Evolutionary conservation across 2,113 vertebrate species (phyloP), one percentile per base, ranked within the genome.

Genomic region (Herpailurus yagouaroundi): DNA sequence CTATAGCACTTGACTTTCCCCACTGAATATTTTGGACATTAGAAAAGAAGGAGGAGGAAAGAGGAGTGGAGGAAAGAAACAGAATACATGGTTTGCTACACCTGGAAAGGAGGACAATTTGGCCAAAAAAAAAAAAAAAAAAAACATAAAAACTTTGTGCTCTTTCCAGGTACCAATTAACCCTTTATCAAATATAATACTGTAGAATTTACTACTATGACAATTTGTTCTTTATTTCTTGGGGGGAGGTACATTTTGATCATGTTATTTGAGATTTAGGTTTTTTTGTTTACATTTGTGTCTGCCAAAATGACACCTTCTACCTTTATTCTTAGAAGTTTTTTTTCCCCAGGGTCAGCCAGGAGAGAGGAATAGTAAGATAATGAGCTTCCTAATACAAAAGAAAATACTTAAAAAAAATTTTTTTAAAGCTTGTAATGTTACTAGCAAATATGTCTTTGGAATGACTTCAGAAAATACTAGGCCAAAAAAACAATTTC

Each of bases 401-500:
- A 71, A 63, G 57, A 50, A 77, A n/a, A 38, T 74, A 94, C 71
- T 93, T 66, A 25, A 33, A 36, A 85, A 73, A 33, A 81, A 52
- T 10, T 8, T 63, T 63, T 64, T 76, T 31, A 90, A 71, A 81
- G 23, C 15, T 90, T 88, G 16, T 84, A 95, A 31, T 52, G 7
- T 68, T 31, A 45, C 76, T 97, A 93, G 57, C 41, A 89, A 77
- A 57, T 86, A 63, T 68, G 11, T 19, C 31, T 91, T 19, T 79
- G 41, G 57, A 93, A 84, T 88, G 83, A 66, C 33, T 82, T 77
- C 9, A 79, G 77, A 92, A 91, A 93, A 76, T 87, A 95, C 36
- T 74, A 91, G 38, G 27, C 50, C 31, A 86, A 57, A 81, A 77
- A 86, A 91, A 95, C 4, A 76, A 64, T 60, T 18, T 86, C 33